Evolutionary conservation across 2,797 vertebrate genomes (phyloP).

Genomic region (Enteromius fasciolatus): DNA sequence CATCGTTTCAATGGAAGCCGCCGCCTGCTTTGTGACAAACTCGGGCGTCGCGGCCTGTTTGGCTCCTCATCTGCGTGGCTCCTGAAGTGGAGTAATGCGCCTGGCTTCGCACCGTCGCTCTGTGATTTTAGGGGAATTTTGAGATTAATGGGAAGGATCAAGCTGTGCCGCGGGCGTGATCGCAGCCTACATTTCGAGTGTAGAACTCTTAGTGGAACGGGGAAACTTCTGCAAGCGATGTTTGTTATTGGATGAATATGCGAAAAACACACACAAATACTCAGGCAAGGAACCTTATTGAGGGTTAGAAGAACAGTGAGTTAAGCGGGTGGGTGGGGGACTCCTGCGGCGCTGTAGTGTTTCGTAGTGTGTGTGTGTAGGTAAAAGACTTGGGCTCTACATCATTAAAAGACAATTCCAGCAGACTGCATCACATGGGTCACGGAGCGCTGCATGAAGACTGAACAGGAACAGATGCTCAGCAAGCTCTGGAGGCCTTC

Average conservation of each 20-base stretch:
- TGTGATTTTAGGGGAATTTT: slow-evolving; percentile 51
- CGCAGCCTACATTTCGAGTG: slow-evolving; percentile 48
- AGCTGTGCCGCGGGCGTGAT: slow-evolving; percentile 31
- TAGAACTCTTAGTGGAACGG: slow-evolving; percentile 26
- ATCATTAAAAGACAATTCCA: slow-evolving; percentile 61
- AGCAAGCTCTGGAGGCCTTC: slow-evolving; percentile 37
- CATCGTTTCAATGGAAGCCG: slow-evolving; percentile 38
- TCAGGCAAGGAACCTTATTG: background rate
- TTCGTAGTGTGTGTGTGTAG: slow-evolving; percentile 24
- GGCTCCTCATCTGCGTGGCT: slow-evolving; percentile 26
- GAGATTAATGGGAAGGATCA: slow-evolving; percentile 56
- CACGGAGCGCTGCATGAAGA: slow-evolving; percentile 31
- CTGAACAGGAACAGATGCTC: slow-evolving; percentile 58
- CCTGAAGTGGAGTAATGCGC: slow-evolving; percentile 40
- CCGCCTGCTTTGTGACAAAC: slow-evolving; percentile 35
- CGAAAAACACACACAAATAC: slow-evolving; percentile 11
- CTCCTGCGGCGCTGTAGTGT: slow-evolving; percentile 34
- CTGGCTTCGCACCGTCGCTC: slow-evolving; percentile 14
- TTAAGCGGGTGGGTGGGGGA: slow-evolving; percentile 39
- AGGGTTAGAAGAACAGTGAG: slow-evolving; percentile 22
- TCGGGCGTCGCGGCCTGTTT: slow-evolving; percentile 9
- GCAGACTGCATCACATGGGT: slow-evolving; percentile 52
- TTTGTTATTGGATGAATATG: slow-evolving; percentile 43
- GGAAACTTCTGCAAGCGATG: slow-evolving; percentile 37
- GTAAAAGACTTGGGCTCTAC: slow-evolving; percentile 37